Evolutionary conservation across 92 coral and sea anemone species (phyloP).

Genomic region (Phenganax marumi): DNA sequence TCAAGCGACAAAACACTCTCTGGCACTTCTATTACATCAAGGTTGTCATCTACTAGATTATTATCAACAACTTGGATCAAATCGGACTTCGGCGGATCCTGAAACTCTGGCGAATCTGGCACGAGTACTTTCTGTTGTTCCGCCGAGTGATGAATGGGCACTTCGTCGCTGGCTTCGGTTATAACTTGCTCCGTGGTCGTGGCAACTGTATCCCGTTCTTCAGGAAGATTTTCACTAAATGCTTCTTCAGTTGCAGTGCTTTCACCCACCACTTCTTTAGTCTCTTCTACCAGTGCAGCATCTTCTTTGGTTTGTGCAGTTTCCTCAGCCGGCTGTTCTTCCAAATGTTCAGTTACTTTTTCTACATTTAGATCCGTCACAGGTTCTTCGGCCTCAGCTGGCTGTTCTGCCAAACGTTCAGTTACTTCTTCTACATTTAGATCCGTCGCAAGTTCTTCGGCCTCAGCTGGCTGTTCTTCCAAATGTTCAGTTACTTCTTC

Average conservation of each 20-base stretch:
- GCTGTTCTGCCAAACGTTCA: not conserved
- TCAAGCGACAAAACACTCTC: not conserved
- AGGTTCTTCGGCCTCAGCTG: too few species aligned
- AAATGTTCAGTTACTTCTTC: not conserved
- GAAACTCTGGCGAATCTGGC: slow-evolving; percentile 3
- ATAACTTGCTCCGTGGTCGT: not conserved
- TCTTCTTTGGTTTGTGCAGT: not conserved
- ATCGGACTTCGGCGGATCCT: not conserved
- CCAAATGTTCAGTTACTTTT: not conserved
- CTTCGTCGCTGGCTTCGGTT: not conserved
- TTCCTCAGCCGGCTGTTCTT: not conserved
- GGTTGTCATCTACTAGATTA: slow-evolving; percentile 6
- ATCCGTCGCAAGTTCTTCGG: not conserved
- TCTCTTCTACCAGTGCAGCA: not conserved
- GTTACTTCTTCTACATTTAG: not conserved
- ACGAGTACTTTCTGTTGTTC: not conserved
- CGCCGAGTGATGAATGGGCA: not conserved
- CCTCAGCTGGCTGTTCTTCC: not conserved
- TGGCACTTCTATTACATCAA: slow-evolving; percentile 15
- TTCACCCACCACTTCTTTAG: not conserved
- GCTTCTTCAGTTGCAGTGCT: not conserved
- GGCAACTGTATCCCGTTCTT: not conserved
- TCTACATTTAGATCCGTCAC: not conserved
- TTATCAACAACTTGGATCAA: not conserved
- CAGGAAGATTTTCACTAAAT: not conserved